Percentiles rank a stretch among this genome's conserved stretches.
Evolutionary conservation across 2,888 invertebrate genomes (phyloP).

Genomic region (Stenodema calcarata): DNA sequence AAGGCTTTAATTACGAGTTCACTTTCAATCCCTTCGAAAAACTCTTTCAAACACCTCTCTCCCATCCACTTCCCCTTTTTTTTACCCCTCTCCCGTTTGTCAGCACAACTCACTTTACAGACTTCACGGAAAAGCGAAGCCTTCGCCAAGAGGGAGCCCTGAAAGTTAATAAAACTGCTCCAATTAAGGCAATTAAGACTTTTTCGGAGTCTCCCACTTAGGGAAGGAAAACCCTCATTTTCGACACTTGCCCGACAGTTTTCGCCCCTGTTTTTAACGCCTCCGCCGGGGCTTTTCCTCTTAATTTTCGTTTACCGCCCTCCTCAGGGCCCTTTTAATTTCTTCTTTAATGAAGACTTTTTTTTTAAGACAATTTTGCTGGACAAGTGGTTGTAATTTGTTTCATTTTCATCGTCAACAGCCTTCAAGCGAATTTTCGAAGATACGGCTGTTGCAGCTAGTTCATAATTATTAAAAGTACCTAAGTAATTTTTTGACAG

Average conservation of each 20-base stretch:
- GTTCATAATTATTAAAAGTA: too few relatives aligned
- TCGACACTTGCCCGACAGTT: neutral
- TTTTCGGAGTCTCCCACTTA: neutral
- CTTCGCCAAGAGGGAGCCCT: neutral
- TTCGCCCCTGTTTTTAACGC: neutral
- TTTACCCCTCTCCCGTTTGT: neutral
- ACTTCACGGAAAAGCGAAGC: neutral
- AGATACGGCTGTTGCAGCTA: too few relatives aligned
- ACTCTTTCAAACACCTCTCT: neutral
- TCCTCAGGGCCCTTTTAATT: neutral
- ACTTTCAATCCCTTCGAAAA: neutral
- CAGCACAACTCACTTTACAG: neutral
- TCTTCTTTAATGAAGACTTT: neutral
- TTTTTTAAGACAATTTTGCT: neutral
- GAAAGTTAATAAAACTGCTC: slow-evolving; percentile 29
- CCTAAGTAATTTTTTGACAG: too few relatives aligned
- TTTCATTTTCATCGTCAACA: too few relatives aligned
- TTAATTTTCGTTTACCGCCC: neutral
- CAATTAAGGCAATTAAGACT: slow-evolving; percentile 31
- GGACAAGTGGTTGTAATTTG: neutral
- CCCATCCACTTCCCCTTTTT: neutral
- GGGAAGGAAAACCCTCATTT: neutral
- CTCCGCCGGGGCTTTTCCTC: neutral
- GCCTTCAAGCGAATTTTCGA: too few relatives aligned
- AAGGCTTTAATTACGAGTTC: neutral